phyloP scores from a whole-genome alignment of 1,140 invertebrate genomes.

The Trichoplusia ni region DNA sequence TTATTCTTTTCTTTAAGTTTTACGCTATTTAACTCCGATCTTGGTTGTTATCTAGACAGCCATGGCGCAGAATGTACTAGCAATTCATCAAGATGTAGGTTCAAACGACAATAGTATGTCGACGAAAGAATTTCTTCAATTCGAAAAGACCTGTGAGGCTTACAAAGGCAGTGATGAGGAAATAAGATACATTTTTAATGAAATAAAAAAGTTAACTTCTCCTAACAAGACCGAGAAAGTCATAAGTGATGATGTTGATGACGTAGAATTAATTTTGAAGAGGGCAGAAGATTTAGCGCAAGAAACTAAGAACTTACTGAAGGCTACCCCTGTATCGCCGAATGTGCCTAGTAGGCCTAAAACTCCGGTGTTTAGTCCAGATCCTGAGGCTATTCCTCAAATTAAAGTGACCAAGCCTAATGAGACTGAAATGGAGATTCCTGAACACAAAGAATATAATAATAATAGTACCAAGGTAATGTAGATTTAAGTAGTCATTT shows the following conservation, averaged over 20 bases:
- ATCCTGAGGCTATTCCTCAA: slow-evolving; percentile 49
- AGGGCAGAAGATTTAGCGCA: slow-evolving; percentile 70
- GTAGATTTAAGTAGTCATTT: slow-evolving; percentile 16
- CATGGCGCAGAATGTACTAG: slow-evolving; percentile 41
- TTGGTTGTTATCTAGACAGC: neutral
- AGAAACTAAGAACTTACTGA: slow-evolving; percentile 69
- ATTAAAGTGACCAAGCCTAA: slow-evolving; percentile 71
- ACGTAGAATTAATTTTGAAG: slow-evolving; percentile 73
- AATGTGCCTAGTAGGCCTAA: slow-evolving; percentile 38
- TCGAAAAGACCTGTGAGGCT: slow-evolving; percentile 69
- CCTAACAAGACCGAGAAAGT: slow-evolving; percentile 52
- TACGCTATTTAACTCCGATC: too few species aligned
- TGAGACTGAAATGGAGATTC: slow-evolving; percentile 40
- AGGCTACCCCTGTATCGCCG: slow-evolving; percentile 51
- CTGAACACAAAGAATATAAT: slow-evolving; percentile 30
- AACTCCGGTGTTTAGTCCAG: too few species aligned
- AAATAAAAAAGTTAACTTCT: slow-evolving; percentile 68
- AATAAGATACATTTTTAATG: slow-evolving; percentile 73
- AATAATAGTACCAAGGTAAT: slow-evolving; percentile 51
- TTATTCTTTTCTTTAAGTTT: neutral
- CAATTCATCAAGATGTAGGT: slow-evolving; percentile 36
- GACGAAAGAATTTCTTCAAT: slow-evolving; percentile 70
- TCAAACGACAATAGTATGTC: slow-evolving; percentile 64
- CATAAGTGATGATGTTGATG: slow-evolving; percentile 61
- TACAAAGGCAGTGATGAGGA: slow-evolving; percentile 74